Evolutionary conservation across 2,888 invertebrate genomes (phyloP).

Genomic region (Drosophila yooni): DNA sequence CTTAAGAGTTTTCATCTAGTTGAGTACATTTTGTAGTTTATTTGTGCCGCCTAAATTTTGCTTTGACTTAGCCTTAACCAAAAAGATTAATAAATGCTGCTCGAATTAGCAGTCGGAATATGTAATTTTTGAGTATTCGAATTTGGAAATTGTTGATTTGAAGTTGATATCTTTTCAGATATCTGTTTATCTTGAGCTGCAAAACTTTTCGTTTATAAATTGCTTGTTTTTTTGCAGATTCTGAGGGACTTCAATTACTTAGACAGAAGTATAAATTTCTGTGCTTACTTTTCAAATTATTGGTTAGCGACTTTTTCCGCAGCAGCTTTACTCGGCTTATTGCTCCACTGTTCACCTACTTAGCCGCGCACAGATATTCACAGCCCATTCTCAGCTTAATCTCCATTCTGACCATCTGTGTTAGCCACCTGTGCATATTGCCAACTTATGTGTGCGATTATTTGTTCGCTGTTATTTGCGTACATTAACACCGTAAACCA

Average conservation of each 20-base stretch:
- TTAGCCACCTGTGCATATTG: conserved; percentile 8
- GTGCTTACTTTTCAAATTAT: background rate
- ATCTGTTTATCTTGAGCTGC: no score
- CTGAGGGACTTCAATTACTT: background rate
- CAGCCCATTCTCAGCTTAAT: conserved; percentile 11
- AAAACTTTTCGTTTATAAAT: background rate
- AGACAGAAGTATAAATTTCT: background rate
- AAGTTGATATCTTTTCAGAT: no score
- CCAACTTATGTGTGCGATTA: conserved; percentile 39
- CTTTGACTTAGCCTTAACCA: background rate
- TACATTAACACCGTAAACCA: conserved; percentile 43
- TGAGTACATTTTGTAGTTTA: background rate
- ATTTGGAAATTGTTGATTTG: background rate
- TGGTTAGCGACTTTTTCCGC: background rate
- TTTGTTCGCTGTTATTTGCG: conserved; percentile 59
- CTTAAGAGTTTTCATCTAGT: background rate
- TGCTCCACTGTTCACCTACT: background rate
- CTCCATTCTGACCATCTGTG: conserved; percentile 29
- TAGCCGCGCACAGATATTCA: background rate
- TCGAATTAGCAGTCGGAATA: background rate
- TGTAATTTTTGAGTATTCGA: background rate
- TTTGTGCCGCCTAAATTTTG: background rate
- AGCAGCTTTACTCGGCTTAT: background rate
- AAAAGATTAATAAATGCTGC: background rate
- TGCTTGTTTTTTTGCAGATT: background rate